Conservation (phyloP, 2,888 invertebrate species). For the Nymphalis polychloros region DNA sequence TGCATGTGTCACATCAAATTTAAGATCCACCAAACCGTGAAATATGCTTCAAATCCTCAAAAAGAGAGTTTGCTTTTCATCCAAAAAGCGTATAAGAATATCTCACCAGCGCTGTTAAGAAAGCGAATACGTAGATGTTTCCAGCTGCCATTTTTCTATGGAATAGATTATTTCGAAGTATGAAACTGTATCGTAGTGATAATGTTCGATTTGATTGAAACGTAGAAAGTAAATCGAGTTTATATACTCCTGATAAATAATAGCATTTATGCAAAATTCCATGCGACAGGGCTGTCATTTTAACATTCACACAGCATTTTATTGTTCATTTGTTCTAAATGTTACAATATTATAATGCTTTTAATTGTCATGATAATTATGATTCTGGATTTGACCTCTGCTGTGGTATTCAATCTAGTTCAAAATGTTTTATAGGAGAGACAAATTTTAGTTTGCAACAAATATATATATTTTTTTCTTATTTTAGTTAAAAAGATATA, state of each 20-base stretch:
- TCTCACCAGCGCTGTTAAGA: conserved; percentile 33
- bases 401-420: too few species aligned
- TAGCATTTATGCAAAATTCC: conserved; percentile 32
- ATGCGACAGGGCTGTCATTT: background rate
- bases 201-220: conserved; percentile 22
- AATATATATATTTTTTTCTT: too few species aligned
- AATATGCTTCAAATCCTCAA: too few species aligned
- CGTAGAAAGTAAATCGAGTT: conserved; percentile 22
- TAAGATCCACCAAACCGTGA: too few species aligned
- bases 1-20: too few species aligned
- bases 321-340: background rate
- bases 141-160: conserved; percentile 21
- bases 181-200: conserved; percentile 1
- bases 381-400: too few species aligned
- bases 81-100: background rate
- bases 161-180: background rate
- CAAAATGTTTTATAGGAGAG: too few species aligned
- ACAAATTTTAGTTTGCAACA: too few species aligned
- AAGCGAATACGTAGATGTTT: conserved; percentile 20
- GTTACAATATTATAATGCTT: background rate
- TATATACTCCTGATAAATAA: conserved; percentile 44
- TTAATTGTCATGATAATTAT: background rate
- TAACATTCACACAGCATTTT: background rate
- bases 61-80: too few species aligned
- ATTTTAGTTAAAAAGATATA: too few species aligned